Percentiles rank a stretch among this genome's conserved stretches.
Conservation (phyloP, 2,113 vertebrate species). For the Marmota monax region DNA sequence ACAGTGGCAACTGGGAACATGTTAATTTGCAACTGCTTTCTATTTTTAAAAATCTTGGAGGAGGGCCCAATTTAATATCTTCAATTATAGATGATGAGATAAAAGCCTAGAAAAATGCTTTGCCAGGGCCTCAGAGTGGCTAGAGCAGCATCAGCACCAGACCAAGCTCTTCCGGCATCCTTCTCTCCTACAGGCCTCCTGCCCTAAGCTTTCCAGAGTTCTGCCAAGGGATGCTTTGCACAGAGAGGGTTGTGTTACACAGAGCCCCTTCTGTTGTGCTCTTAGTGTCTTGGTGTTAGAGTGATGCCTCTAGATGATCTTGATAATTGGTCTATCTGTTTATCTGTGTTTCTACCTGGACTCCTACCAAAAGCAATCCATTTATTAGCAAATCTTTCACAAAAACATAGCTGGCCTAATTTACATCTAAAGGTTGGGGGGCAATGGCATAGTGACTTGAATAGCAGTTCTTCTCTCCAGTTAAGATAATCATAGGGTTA, state of each 20-base stretch:
- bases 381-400: conserved; percentile 23
- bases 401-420: not conserved
- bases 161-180: not conserved
- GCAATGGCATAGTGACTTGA: not conserved
- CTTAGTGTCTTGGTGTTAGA: not conserved
- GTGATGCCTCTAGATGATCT: not conserved
- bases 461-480: not conserved
- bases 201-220: not conserved
- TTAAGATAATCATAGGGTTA: not conserved
- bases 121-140: not conserved
- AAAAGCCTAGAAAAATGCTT: not conserved
- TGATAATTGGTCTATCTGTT: not conserved
- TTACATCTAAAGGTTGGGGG: not conserved
- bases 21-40: not conserved
- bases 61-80: not conserved
- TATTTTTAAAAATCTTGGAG: conserved; percentile 8
- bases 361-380: not conserved
- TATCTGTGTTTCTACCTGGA: not conserved
- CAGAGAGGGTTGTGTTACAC: not conserved
- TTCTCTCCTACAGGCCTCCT: not conserved
- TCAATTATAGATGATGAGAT: not conserved
- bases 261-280: not conserved
- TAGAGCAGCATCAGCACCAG: not conserved
- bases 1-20: not conserved
- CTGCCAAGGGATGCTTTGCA: not conserved